Conservation (phyloP, 2,797 vertebrate genomes). For the Hephaestus fuliginosus region DNA sequence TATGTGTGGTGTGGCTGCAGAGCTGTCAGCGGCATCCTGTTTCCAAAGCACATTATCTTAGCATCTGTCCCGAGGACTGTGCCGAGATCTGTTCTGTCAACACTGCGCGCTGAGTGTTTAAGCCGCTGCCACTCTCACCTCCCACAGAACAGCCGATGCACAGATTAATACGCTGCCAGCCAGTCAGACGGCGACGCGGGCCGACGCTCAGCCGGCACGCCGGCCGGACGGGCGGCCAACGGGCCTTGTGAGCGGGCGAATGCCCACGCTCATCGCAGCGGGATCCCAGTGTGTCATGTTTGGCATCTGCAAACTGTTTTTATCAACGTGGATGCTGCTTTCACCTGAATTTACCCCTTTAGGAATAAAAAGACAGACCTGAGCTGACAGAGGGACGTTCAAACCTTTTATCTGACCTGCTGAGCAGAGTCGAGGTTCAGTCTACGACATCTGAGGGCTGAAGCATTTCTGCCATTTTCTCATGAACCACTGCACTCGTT, state of each 20-base stretch:
- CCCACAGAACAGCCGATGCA: constrained; percentile 71
- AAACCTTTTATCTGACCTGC: background rate
- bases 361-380: background rate
- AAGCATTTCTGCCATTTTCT: background rate
- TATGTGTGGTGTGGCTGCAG: constrained; percentile 40
- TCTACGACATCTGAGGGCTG: background rate
- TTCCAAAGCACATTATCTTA: constrained; percentile 74
- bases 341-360: constrained; percentile 5
- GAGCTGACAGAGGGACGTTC: background rate
- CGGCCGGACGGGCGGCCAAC: constrained; percentile 16
- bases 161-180: constrained; percentile 53
- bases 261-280: constrained; percentile 37
- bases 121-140: constrained; percentile 70
- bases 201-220: constrained; percentile 26
- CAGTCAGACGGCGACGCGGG: constrained; percentile 47
- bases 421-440: background rate
- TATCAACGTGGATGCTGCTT: constrained; percentile 15
- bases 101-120: constrained; percentile 55
- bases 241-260: constrained; percentile 25
- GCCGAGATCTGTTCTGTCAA: constrained; percentile 70
- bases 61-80: constrained; percentile 75
- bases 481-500: background rate
- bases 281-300: constrained; percentile 25
- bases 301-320: constrained; percentile 21
- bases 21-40: constrained; percentile 58